Evolutionary conservation across 2,888 invertebrate species (phyloP).

Genomic region (Gasteruption jaculator): DNA sequence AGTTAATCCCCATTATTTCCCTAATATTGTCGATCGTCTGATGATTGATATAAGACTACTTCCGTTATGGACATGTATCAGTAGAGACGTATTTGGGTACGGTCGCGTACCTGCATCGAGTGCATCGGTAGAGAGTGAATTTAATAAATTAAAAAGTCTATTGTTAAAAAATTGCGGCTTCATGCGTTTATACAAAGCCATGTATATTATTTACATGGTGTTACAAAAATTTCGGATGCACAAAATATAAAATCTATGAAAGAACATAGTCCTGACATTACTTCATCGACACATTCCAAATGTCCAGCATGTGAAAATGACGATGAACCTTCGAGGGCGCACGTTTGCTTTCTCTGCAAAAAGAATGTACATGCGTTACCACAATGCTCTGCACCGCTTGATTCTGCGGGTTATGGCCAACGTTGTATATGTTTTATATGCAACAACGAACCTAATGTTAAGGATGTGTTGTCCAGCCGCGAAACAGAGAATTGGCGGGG

Average conservation of each 20-base stretch:
- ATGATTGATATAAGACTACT: conserved; percentile 7
- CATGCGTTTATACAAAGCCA: conserved; percentile 6
- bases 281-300: not conserved
- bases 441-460: conserved; percentile 6
- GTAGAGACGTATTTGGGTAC: not conserved
- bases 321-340: conserved; percentile 4
- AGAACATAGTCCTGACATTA: not conserved
- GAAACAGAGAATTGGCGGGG: conserved; percentile 9
- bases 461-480: conserved; percentile 4
- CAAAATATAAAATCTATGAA: too few relatives aligned
- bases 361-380: conserved; percentile 10
- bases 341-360: conserved; percentile 8
- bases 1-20: conserved; percentile 13
- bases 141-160: conserved; percentile 13
- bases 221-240: conserved; percentile 4
- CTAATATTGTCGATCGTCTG: conserved; percentile 5
- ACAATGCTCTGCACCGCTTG: not conserved
- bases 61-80: conserved; percentile 12
- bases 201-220: conserved; percentile 6
- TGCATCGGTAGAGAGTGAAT: conserved; percentile 14
- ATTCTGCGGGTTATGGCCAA: conserved; percentile 7
- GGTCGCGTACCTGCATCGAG: conserved; percentile 14
- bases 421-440: conserved; percentile 8
- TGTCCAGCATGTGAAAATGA: conserved; percentile 11
- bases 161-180: too few relatives aligned